These are phyloP conservation scores for Bovichtus diacanthus DNA, from an alignment of 2,797 vertebrate species.

Conservation along the genomic window DNA sequence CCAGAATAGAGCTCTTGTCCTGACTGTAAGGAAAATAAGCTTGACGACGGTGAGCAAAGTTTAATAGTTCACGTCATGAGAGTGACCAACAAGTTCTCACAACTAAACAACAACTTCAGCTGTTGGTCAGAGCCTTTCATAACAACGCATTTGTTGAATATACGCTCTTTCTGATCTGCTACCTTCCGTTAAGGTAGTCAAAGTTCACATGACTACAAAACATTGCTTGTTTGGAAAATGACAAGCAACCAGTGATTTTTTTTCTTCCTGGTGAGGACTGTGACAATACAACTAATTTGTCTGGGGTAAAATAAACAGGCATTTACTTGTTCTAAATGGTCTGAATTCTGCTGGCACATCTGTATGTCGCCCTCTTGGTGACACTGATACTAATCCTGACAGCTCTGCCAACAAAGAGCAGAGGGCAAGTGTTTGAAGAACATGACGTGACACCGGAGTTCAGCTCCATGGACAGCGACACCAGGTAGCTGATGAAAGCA, in stretches of 20 bases:
- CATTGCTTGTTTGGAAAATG: not conserved
- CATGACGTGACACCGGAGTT: slow-evolving; percentile 27
- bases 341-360: not conserved
- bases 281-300: not conserved
- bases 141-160: not conserved
- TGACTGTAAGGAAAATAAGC: slow-evolving; percentile 18
- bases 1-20: slow-evolving; percentile 35
- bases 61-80: not conserved
- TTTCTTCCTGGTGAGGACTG: not conserved
- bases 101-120: not conserved
- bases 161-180: not conserved
- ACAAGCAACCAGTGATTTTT: not conserved
- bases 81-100: slow-evolving; percentile 3
- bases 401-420: slow-evolving; percentile 13
- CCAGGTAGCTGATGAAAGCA: slow-evolving; percentile 9
- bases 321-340: not conserved
- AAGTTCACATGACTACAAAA: not conserved
- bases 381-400: slow-evolving; percentile 23
- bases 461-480: slow-evolving; percentile 46
- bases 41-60: slow-evolving; percentile 23
- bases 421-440: slow-evolving; percentile 31
- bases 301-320: not conserved
- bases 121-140: not conserved
- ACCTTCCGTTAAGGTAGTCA: not conserved
- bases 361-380: not conserved